phyloP scores from a whole-genome alignment of 2,888 invertebrate genomes.

The Taphrorychus bicolor region DNA sequence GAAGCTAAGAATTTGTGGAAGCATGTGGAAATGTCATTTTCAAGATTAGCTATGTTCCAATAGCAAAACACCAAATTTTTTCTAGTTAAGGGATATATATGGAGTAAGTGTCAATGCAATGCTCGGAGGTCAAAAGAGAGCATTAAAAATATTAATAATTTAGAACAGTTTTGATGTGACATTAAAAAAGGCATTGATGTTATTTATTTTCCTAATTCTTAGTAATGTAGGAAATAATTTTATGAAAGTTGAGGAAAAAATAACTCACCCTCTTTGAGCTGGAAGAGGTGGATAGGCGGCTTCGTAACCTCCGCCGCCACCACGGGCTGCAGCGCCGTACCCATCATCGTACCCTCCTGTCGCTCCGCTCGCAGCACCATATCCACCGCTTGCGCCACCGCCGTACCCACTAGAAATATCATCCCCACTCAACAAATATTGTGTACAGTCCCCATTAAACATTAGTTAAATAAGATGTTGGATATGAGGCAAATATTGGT shows the following conservation, averaged over 20 bases:
- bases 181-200: background rate
- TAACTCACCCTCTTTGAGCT: conserved; percentile 47
- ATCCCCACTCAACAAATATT: background rate
- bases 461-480: no score
- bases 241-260: background rate
- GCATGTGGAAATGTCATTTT: no score
- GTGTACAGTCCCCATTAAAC: no score
- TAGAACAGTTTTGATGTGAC: no score
- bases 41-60: no score
- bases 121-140: no score
- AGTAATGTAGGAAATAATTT: background rate
- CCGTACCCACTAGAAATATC: conserved; percentile 14
- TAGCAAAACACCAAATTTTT: no score
- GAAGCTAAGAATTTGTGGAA: no score
- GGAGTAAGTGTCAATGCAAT: no score
- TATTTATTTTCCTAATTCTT: background rate
- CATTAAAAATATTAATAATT: no score
- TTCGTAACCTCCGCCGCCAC: conserved; percentile 46
- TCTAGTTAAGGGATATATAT: no score
- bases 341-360: conserved; percentile 24
- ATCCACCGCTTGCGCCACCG: conserved; percentile 17
- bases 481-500: no score
- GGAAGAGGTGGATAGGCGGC: conserved; percentile 47
- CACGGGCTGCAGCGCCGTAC: conserved; percentile 28
- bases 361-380: conserved; percentile 18